These are phyloP conservation scores for Lymantria dispar DNA, from an alignment of 2,888 invertebrate species.

Conservation along the genomic window DNA sequence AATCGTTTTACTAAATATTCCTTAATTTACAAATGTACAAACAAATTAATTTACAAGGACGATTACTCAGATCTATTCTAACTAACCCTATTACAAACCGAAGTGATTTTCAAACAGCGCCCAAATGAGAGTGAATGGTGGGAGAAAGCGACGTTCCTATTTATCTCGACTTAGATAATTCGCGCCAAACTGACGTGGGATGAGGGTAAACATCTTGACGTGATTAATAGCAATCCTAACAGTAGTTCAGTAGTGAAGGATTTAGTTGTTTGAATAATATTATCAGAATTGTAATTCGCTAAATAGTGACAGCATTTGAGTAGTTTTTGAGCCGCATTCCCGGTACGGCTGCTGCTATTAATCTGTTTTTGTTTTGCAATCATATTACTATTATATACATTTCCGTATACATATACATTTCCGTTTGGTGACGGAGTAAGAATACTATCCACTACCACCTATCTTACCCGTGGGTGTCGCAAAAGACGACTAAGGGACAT, in stretches of 20 bases:
- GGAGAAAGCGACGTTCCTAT: constrained; percentile 59
- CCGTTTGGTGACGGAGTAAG: too few relatives aligned
- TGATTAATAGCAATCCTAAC: constrained; percentile 74
- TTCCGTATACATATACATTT: too few relatives aligned
- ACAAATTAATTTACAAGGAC: constrained; percentile 58
- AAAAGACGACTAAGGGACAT: too few relatives aligned
- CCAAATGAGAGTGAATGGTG: constrained; percentile 48
- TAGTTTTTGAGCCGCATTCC: neutral
- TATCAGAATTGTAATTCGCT: constrained; percentile 47
- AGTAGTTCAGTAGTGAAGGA: constrained; percentile 70
- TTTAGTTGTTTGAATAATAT: constrained; percentile 71
- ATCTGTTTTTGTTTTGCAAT: neutral
- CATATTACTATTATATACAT: neutral
- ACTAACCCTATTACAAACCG: constrained; percentile 47
- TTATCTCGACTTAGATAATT: constrained; percentile 74
- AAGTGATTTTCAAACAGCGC: constrained; percentile 53
- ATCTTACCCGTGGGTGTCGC: too few relatives aligned
- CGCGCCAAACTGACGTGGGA: constrained; percentile 67
- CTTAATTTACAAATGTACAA: constrained; percentile 49
- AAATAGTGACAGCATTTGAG: constrained; percentile 24
- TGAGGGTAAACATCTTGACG: constrained; percentile 79
- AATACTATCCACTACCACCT: too few relatives aligned
- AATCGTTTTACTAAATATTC: constrained; percentile 33
- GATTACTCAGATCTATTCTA: constrained; percentile 46
- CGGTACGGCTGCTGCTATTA: neutral